Percentiles rank a stretch among this genome's conserved stretches.
Conservation (phyloP, 2,888 invertebrate genomes). For the Stenichneumon culpator region DNA sequence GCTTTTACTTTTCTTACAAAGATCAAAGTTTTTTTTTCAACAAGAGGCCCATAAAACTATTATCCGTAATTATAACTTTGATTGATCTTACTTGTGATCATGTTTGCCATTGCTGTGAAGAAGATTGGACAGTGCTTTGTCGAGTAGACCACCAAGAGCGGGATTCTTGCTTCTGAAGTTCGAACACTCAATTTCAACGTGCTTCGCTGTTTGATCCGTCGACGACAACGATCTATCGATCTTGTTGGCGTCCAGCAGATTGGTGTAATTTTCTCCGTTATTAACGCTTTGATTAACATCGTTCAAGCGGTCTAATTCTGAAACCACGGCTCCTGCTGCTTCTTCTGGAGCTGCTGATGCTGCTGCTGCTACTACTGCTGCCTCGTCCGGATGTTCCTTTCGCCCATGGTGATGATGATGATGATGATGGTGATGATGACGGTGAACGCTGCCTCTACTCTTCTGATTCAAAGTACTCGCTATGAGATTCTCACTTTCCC, state of each 20-base stretch:
- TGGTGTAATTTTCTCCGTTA: conserved; percentile 50
- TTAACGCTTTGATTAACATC: conserved; percentile 41
- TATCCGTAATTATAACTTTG: background rate
- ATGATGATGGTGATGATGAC: conserved; percentile 65
- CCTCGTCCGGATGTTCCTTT: conserved; percentile 37
- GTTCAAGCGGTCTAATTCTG: conserved; percentile 29
- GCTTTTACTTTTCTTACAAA: background rate
- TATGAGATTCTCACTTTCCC: conserved; percentile 82
- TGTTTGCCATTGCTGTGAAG: conserved; percentile 82
- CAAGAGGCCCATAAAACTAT: conserved; percentile 4
- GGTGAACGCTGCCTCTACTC: conserved; percentile 63
- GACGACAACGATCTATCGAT: conserved; percentile 51
- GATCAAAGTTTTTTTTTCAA: background rate
- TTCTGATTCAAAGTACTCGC: conserved; percentile 80
- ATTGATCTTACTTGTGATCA: conserved; percentile 81
- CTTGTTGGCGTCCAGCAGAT: conserved; percentile 43
- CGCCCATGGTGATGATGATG: conserved; percentile 66
- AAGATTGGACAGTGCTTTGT: conserved; percentile 81
- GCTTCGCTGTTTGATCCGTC: conserved; percentile 53
- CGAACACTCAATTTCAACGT: conserved; percentile 70
- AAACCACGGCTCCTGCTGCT: conserved; percentile 60
- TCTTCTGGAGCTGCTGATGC: conserved; percentile 50
- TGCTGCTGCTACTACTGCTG: conserved; percentile 63
- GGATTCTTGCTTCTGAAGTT: conserved; percentile 77
- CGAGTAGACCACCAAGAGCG: conserved; percentile 78